These are phyloP conservation scores for Diorhabda sublineata DNA, from an alignment of 1,140 invertebrate genomes.

Conservation along the genomic window DNA sequence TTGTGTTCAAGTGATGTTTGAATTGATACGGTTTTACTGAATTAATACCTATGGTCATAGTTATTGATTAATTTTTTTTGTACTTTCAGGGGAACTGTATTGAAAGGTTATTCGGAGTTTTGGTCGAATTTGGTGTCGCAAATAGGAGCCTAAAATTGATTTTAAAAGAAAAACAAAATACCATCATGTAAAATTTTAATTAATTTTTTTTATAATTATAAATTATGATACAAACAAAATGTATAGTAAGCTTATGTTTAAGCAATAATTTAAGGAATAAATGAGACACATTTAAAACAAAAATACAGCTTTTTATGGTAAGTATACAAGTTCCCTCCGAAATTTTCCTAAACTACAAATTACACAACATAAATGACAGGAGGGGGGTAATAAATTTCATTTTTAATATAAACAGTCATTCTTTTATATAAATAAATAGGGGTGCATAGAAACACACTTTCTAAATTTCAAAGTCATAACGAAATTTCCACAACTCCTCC, in stretches of 20 bases:
- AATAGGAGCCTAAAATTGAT: not conserved
- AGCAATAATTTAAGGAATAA: conserved; percentile 32
- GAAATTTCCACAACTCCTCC: conserved; percentile 20
- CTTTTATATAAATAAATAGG: conserved; percentile 28
- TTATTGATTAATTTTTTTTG: no score
- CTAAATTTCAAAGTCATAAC: conserved; percentile 28
- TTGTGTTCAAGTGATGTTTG: no score
- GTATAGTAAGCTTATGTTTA: conserved; percentile 35
- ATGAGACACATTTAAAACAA: conserved; percentile 36
- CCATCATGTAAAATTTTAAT: conserved; percentile 30
- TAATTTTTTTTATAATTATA: conserved; percentile 35
- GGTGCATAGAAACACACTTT: conserved; percentile 13
- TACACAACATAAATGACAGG: conserved; percentile 20
- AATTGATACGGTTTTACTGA: no score
- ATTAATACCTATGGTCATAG: no score
- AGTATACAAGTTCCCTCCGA: conserved; percentile 24
- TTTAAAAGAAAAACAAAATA: not conserved
- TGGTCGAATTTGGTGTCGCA: conserved; percentile 59
- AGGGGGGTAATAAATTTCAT: conserved; percentile 13
- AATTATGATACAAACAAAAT: conserved; percentile 40
- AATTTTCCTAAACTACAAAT: conserved; percentile 24
- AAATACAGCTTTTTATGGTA: conserved; percentile 25
- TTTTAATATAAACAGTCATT: conserved; percentile 12
- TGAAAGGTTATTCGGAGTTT: conserved; percentile 67
- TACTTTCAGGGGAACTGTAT: conserved; percentile 62